A percentile compares a stretch with the other conserved stretches of the same genome.
Conservation (phyloP, 2,113 vertebrate species). For the Vombatus ursinus region DNA sequence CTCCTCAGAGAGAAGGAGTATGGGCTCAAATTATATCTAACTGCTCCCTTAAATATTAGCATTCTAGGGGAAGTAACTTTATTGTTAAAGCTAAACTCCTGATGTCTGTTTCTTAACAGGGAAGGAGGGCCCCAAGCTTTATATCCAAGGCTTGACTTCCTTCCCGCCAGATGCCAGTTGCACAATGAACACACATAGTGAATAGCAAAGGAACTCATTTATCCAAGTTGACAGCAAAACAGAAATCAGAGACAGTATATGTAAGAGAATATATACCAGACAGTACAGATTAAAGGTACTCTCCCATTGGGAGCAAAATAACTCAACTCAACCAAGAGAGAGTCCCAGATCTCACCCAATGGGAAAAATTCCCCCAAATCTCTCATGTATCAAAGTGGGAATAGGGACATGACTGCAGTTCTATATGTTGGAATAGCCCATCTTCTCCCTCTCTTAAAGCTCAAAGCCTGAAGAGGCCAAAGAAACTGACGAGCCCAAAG, state of each 20-base stretch:
- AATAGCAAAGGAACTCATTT: no score
- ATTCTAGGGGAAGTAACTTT: not conserved
- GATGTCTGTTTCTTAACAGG: not conserved
- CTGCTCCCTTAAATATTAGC: not conserved
- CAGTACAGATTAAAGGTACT: not conserved
- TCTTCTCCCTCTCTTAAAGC: not conserved
- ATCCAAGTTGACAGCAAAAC: no score
- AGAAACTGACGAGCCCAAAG: not conserved
- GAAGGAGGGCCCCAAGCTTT: not conserved
- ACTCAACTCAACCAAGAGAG: not conserved
- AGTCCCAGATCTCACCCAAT: not conserved
- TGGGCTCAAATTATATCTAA: not conserved
- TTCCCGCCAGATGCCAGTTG: not conserved
- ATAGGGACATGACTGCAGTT: not conserved
- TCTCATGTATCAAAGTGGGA: not conserved
- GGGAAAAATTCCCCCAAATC: not conserved
- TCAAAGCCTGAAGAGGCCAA: not conserved
- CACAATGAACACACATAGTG: no score
- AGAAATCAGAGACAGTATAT: no score
- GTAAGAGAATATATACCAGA: not conserved
- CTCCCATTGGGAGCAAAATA: not conserved
- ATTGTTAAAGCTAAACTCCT: not conserved
- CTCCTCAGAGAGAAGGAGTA: not conserved
- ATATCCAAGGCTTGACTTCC: not conserved
- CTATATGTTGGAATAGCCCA: not conserved